Percentiles rank a stretch among this genome's conserved stretches.
phyloP scores from a whole-genome alignment of 2,113 vertebrate genomes.

The Hemiprocne comata region DNA sequence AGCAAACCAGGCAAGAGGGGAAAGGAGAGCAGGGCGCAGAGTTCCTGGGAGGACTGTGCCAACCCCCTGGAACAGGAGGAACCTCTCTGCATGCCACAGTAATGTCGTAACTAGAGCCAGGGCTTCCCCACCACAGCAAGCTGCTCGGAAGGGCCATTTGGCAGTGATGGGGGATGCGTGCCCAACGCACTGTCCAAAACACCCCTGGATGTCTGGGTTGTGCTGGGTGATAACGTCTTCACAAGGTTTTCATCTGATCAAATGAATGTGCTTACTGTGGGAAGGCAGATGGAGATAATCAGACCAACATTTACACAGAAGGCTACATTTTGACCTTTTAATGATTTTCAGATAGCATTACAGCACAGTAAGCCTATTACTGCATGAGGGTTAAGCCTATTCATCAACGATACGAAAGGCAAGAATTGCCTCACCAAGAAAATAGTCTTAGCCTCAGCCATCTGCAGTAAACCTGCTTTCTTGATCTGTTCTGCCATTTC shows the following conservation, averaged over 20 bases:
- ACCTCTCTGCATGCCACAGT: not conserved
- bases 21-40: not conserved
- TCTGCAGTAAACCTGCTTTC: not conserved
- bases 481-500: not conserved
- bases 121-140: not conserved
- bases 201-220: not conserved
- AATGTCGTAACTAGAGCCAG: too few species aligned
- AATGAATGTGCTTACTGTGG: not conserved
- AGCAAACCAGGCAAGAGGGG: not conserved
- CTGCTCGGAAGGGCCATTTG: not conserved
- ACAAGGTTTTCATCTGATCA: not conserved
- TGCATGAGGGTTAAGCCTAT: not conserved
- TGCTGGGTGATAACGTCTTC: not conserved
- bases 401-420: not conserved
- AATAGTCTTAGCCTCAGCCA: not conserved
- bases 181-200: not conserved
- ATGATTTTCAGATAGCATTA: not conserved
- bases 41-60: not conserved
- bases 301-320: not conserved
- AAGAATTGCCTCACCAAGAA: not conserved
- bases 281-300: not conserved
- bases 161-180: accelerated
- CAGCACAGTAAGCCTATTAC: not conserved
- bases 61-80: not conserved
- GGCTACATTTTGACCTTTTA: not conserved